phyloP scores from a whole-genome alignment of 2,113 vertebrate genomes.

The Corythornis cristatus region DNA sequence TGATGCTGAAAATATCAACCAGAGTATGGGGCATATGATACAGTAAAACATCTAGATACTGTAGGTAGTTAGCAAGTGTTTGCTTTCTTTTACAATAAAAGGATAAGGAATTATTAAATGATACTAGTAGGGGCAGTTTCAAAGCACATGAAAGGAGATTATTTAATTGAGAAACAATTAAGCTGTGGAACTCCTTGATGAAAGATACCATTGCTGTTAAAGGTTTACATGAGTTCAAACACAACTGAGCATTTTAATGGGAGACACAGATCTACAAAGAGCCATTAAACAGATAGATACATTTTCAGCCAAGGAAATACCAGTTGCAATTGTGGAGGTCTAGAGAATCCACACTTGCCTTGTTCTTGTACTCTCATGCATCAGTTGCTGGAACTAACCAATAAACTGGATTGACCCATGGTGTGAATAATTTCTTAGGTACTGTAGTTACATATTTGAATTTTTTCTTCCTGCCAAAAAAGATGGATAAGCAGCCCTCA shows the following conservation, averaged over 20 bases:
- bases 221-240: background rate
- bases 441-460: background rate
- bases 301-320: background rate
- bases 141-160: background rate
- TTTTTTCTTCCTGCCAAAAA: background rate
- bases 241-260: background rate
- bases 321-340: background rate
- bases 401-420: background rate
- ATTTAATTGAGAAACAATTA: background rate
- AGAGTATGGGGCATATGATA: background rate
- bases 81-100: background rate
- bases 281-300: background rate
- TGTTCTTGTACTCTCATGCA: background rate
- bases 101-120: background rate
- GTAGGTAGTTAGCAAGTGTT: background rate
- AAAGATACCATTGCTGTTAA: background rate
- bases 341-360: background rate
- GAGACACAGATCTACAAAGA: background rate
- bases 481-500: background rate
- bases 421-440: background rate
- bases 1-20: background rate
- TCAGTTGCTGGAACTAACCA: background rate
- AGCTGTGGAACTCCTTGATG: background rate
- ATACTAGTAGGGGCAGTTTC: background rate
- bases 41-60: background rate